Evolutionary conservation across 2,113 vertebrate species (phyloP).

Genomic region (Larimichthys crocea): DNA sequence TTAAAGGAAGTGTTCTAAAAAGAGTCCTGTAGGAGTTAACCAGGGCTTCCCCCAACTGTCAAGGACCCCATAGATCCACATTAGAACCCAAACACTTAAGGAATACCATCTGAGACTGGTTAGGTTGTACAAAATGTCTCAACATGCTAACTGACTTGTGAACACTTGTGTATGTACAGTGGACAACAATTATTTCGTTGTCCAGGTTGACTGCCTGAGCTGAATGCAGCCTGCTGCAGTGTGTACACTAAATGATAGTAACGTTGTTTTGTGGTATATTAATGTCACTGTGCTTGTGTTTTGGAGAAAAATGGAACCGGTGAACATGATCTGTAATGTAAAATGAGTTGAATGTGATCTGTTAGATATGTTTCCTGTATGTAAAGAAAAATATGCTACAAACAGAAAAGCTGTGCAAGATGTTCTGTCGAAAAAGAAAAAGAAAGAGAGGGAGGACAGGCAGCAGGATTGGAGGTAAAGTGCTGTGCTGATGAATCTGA

Average conservation of each 20-base stretch:
- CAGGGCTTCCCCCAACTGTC: neutral
- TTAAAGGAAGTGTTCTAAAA: slow-evolving; percentile 5
- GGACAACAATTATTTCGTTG: neutral
- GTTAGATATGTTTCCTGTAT: neutral
- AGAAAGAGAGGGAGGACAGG: neutral
- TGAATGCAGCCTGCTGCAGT: too few species aligned
- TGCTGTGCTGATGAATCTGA: neutral
- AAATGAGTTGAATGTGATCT: neutral
- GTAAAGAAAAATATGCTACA: neutral
- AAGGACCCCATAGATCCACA: slow-evolving; percentile 3
- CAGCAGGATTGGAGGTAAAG: neutral
- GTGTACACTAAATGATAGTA: neutral
- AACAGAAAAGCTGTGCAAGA: too few species aligned
- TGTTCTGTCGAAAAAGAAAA: neutral
- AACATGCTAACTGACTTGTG: neutral
- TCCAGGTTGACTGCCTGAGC: neutral
- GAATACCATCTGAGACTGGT: slow-evolving; percentile 12
- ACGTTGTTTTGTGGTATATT: neutral
- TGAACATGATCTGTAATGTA: neutral
- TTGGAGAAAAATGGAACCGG: neutral
- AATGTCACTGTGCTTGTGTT: neutral
- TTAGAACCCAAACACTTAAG: neutral
- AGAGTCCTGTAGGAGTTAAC: neutral
- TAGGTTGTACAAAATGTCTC: neutral
- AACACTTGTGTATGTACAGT: too few species aligned